Evolutionary conservation across 2,113 vertebrate species (phyloP).

Genomic region (Ptilorrhoa leucosticta): DNA sequence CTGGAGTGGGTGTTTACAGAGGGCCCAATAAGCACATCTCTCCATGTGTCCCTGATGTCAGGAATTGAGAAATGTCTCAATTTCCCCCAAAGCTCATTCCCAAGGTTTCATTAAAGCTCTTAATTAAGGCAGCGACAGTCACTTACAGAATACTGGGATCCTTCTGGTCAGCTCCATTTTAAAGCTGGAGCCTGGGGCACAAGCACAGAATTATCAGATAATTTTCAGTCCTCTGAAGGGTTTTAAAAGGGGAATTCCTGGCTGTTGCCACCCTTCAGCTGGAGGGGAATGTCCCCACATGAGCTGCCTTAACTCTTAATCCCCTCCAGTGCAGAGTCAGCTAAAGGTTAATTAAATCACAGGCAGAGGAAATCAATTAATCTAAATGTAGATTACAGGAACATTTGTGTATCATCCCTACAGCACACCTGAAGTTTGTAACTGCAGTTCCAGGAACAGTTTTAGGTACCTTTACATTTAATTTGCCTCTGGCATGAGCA

Average conservation of each 20-base stretch:
- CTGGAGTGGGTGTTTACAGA: not conserved
- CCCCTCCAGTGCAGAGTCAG: not conserved
- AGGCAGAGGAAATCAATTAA: not conserved
- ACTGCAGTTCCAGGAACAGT: not conserved
- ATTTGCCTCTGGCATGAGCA: not conserved
- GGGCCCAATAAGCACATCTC: not conserved
- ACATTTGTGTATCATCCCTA: not conserved
- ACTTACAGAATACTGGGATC: not conserved
- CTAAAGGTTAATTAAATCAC: not conserved
- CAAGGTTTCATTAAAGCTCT: not conserved
- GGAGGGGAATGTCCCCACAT: not conserved
- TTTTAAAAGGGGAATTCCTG: not conserved
- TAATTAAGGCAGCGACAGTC: not conserved
- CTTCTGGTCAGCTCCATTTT: not conserved
- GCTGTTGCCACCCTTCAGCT: not conserved
- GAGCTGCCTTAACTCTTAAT: not conserved
- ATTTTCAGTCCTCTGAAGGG: not conserved
- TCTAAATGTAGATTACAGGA: not conserved
- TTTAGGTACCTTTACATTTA: not conserved
- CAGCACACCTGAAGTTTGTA: not conserved
- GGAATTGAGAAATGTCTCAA: not conserved
- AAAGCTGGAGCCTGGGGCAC: not conserved
- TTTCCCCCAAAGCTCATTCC: not conserved
- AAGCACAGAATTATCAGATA: not conserved
- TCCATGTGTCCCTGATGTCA: not conserved